These are phyloP conservation scores for Rhinatrema bivittatum DNA, from an alignment of 2,797 vertebrate species.

Conservation along the genomic window DNA sequence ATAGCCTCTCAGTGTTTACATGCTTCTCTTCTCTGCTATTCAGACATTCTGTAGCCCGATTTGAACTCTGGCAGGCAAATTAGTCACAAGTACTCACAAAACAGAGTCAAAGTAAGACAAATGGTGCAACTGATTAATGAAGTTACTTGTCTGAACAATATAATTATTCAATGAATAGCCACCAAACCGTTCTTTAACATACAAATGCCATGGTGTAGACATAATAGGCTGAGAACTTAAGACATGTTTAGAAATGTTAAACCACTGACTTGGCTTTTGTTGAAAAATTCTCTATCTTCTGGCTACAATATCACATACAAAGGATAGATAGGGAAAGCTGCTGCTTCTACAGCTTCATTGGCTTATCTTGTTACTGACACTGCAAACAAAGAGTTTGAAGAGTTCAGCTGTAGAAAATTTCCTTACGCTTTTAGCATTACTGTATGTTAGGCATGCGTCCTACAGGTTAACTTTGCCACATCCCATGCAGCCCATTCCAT, in stretches of 20 bases:
- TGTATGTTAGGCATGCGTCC: conserved; percentile 22
- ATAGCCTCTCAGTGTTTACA: too few relatives aligned
- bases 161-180: conserved; percentile 27
- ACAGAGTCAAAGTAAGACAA: conserved; percentile 5
- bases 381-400: conserved; percentile 22
- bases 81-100: background rate
- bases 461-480: too few relatives aligned
- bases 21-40: too few relatives aligned
- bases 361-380: conserved; percentile 19
- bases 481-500: too few relatives aligned
- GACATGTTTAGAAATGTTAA: conserved; percentile 42
- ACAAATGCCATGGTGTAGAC: too few relatives aligned
- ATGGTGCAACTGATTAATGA: conserved; percentile 26
- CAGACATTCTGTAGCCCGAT: too few relatives aligned
- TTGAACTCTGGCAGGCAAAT: too few relatives aligned
- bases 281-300: conserved; percentile 38
- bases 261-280: conserved; percentile 38
- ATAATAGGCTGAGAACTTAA: conserved; percentile 44
- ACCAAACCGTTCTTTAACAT: conserved; percentile 22
- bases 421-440: conserved; percentile 28
- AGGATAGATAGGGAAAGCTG: conserved; percentile 29
- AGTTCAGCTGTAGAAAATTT: conserved; percentile 38
- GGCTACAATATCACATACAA: conserved; percentile 30
- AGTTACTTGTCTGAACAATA: conserved; percentile 20
- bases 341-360: conserved; percentile 26